phyloP scores from a whole-genome alignment of 2,888 invertebrate genomes.

The Neoitamus cyanurus region DNA sequence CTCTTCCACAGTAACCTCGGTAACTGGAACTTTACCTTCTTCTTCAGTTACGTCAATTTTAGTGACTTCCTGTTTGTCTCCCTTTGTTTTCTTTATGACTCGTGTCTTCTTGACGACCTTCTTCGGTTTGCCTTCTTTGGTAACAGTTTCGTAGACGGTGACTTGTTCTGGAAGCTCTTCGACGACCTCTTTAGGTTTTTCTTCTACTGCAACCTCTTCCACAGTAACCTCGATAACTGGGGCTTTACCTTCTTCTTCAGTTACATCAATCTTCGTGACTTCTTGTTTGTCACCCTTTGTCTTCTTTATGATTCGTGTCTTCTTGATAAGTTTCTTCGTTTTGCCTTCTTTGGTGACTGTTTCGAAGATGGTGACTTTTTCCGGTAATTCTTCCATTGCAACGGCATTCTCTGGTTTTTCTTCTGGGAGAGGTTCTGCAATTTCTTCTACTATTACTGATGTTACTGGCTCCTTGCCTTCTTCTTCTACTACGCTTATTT shows the following conservation, averaged over 20 bases:
- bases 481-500: slow-evolving; percentile 60
- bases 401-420: slow-evolving; percentile 50
- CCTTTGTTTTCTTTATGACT: slow-evolving; percentile 62
- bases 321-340: slow-evolving; percentile 59
- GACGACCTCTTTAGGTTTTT: slow-evolving; percentile 59
- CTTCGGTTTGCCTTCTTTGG: slow-evolving; percentile 56
- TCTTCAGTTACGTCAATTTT: slow-evolving; percentile 65
- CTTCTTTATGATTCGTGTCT: slow-evolving; percentile 62
- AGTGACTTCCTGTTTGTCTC: slow-evolving; percentile 63
- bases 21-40: slow-evolving; percentile 64
- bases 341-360: slow-evolving; percentile 58
- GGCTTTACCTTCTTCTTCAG: slow-evolving; percentile 60
- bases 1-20: slow-evolving; percentile 57
- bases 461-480: slow-evolving; percentile 62
- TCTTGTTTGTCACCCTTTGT: slow-evolving; percentile 58
- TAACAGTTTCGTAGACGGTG: slow-evolving; percentile 56
- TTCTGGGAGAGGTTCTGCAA: slow-evolving; percentile 52
- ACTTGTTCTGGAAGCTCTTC: slow-evolving; percentile 55
- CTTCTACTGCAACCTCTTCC: slow-evolving; percentile 53
- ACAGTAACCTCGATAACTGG: slow-evolving; percentile 57
- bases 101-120: slow-evolving; percentile 61
- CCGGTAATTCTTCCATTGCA: slow-evolving; percentile 55
- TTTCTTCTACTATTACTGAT: slow-evolving; percentile 55
- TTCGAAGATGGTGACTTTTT: slow-evolving; percentile 56
- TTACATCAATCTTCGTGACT: slow-evolving; percentile 60